Evolutionary conservation across 2,888 invertebrate species (phyloP), one percentile per base, ranked within the genome.

Genomic region (Amphipoea oculea): DNA sequence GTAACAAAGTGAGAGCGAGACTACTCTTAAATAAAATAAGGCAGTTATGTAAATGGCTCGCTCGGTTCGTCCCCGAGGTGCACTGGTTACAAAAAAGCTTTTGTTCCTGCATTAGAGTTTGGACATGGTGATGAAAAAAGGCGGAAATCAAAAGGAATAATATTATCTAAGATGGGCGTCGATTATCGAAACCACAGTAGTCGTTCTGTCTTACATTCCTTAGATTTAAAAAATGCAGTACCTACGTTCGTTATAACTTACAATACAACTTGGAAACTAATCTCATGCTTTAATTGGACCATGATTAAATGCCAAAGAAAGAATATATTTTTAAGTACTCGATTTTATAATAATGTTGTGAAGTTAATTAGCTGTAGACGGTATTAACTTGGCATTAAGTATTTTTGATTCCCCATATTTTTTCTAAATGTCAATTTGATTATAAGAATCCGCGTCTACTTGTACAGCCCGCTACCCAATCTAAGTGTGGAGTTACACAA

Each of bases 31-130:
- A 95, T 93, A 92, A 94, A 94, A 93, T 95, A 94, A 95, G 94
- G 93, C 92, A 93, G 95, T 95, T 96, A 96, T 95, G 95, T 94
- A 95, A 96, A 96, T 96, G 90, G 92, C 86, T 86, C 83, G 78
- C 87, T 89, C 91, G 89, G 92, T 90, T 90, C 88, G 93, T 91
- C 92, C 91, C 90, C 89, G 89, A 90, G 91, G 92, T 93, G 93
- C 91, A 90, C 90, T 92, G 92, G 90, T 91, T 91, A 93, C 91
- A 94, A 95, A 95, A 95, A 94, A 91, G 89, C 90, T 92, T 94
- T 94, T 94, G 93, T 94, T 93, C 89, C 87, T 89, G 89, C 82
- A 74, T 90, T 89, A 90, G 87, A 89, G 78, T 83, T 57, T 23
- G 86, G 72, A 74, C 70, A 82, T 60, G 54, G 84, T 88, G 73